Evolutionary conservation across 2,797 vertebrate genomes (phyloP).

Genomic region (Caiman crocodilus): DNA sequence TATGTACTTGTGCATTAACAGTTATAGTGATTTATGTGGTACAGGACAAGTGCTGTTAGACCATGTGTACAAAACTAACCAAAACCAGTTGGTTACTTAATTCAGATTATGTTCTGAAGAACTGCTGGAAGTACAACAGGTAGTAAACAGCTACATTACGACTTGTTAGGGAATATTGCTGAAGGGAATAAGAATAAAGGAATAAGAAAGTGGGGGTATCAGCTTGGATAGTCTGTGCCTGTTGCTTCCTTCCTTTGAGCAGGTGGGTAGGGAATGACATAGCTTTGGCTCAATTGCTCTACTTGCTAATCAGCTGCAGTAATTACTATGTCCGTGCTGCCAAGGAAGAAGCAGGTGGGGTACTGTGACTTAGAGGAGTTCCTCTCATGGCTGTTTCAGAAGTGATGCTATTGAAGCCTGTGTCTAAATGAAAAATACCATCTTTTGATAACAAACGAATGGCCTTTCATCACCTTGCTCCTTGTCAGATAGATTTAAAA

Average conservation of each 20-base stretch:
- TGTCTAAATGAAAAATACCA: background rate
- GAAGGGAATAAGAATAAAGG: background rate
- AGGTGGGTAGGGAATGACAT: background rate
- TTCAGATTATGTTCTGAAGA: background rate
- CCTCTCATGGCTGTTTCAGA: background rate
- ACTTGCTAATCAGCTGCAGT: background rate
- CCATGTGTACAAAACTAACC: background rate
- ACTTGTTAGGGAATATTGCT: background rate
- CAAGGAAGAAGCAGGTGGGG: background rate
- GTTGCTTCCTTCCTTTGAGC: background rate
- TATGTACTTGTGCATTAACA: background rate
- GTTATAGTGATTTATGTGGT: accelerated
- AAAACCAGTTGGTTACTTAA: background rate
- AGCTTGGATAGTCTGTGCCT: background rate
- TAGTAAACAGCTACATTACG: background rate
- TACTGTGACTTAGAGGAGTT: background rate
- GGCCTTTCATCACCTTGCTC: background rate
- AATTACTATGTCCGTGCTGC: background rate
- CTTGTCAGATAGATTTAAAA: too few relatives aligned
- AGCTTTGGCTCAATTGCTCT: background rate
- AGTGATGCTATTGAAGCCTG: background rate
- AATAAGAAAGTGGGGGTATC: background rate
- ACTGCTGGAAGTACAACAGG: background rate
- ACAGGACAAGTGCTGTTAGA: background rate
- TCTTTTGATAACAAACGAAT: background rate